Base-by-base conservation (phyloP, 2,797 vertebrate genomes). In the Acanthurus tractus region DNA sequence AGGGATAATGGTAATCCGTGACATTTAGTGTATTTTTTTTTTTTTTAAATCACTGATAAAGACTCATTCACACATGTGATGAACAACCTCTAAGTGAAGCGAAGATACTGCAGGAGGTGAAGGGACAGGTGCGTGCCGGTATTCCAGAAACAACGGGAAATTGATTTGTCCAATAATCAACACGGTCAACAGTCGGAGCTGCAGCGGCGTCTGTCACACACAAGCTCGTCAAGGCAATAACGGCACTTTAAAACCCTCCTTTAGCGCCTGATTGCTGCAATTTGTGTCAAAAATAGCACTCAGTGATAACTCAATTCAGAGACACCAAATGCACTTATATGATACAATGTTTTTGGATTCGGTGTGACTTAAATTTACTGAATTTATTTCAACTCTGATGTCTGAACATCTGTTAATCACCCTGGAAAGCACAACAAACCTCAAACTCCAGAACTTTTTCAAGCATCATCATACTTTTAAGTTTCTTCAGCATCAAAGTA, bases 201-300 rank as follows among this genome's bases (percentile, higher is more conserved):
- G 70, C 63, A 42, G 59, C 59, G 22, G 58, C 17, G 25, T 62
- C 64, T 80, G 25, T 59, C 64, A 78, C 56, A 65, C 50, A 46
- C n/a, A 3, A 45, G 42, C 66, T 73, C 65, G 66, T n/a, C 64
- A 73, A 62, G 49, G 71, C 71, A 78, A 55, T 79, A 72, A 63
- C 67, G 67, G 66, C 54, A 49, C 52, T 82, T 78, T 65, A 50
- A 80, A 68, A 55, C 54, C 38, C 66, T 73, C 58, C 38, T 23
- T 53, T 14, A 18, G 54, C 0, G 20, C 29, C 58, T 64, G 61
- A 53, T 80, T 78, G 56, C 57, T 3, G 11, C 70, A 59, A 45
- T 69, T 65, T 84, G 46, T 48, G 49, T 61, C 48, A 65, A 34
- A 78, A 76, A 58, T 36, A 63, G 58, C 42, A 56, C 22, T 45